A percentile compares a stretch with the other conserved stretches of the same genome.
Conservation (phyloP, 1,140 invertebrate species). For the Cherax quadricarinatus region DNA sequence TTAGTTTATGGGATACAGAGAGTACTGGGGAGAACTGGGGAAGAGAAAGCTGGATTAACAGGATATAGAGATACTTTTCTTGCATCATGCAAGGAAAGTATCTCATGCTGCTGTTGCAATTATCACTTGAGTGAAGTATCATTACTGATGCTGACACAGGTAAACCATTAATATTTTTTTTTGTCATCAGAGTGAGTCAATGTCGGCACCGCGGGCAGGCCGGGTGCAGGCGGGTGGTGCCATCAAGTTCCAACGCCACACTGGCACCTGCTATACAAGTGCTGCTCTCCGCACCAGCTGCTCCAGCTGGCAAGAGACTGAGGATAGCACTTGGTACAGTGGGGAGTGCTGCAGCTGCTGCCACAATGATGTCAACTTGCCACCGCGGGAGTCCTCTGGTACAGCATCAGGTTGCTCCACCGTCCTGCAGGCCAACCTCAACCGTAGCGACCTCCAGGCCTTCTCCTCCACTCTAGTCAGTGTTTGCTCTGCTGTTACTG, state of each 20-base stretch:
- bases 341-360: conserved; percentile 49
- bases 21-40: too few species aligned
- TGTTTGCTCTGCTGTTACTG: neutral
- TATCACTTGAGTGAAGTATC: too few species aligned
- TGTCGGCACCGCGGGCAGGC: neutral
- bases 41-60: too few species aligned
- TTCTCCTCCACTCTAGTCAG: neutral
- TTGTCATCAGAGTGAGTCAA: conserved; percentile 1
- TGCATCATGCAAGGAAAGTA: too few species aligned
- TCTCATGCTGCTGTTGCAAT: too few species aligned
- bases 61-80: too few species aligned
- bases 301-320: conserved; percentile 35
- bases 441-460: neutral
- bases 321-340: conserved; percentile 47
- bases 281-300: conserved; percentile 12
- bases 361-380: conserved; percentile 28
- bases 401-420: conserved; percentile 45
- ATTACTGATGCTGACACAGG: neutral
- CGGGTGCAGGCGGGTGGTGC: neutral
- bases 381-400: conserved; percentile 10
- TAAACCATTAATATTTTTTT: neutral
- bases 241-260: neutral
- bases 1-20: too few species aligned
- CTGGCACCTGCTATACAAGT: conserved; percentile 15
- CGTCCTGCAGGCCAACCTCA: conserved; percentile 21